Conservation (phyloP, 2,888 invertebrate genomes). For the Venusia cambrica region DNA sequence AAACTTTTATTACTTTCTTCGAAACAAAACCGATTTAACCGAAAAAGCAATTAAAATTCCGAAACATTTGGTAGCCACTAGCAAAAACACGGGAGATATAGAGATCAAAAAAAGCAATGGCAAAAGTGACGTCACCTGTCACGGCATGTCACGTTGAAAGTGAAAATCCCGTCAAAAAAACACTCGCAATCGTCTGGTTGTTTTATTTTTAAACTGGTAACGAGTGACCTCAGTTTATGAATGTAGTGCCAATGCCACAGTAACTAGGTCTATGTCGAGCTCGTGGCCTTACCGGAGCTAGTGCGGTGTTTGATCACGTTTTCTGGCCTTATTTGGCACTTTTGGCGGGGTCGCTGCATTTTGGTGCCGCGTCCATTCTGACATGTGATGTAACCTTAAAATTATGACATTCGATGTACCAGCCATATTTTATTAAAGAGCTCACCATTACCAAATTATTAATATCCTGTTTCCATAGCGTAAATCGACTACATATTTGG, state of each 20-base stretch:
- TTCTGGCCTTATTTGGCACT: conserved; percentile 24
- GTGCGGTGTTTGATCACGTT: conserved; percentile 24
- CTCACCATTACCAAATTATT: too few relatives aligned
- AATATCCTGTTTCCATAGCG: too few relatives aligned
- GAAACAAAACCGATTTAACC: conserved; percentile 11
- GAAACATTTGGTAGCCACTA: conserved; percentile 1
- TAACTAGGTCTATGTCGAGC: conserved; percentile 77
- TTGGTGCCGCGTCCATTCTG: conserved; percentile 28
- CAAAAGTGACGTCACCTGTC: conserved; percentile 12
- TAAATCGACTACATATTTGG: too few relatives aligned
- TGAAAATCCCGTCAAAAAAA: conserved; percentile 45
- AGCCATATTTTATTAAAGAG: too few relatives aligned
- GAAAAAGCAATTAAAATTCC: conserved; percentile 19
- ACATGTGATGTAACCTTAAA: conserved; percentile 17
- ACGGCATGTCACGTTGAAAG: conserved; percentile 17
- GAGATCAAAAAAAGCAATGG: conserved; percentile 11
- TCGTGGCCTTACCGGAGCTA: conserved; percentile 56
- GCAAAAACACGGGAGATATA: conserved; percentile 1
- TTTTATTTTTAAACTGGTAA: conserved; percentile 73
- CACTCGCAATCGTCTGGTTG: conserved; percentile 43
- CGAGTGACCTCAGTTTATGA: conserved; percentile 73
- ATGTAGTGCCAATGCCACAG: conserved; percentile 79
- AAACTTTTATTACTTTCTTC: conserved; percentile 27
- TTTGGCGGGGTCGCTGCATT: conserved; percentile 40
- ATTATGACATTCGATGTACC: too few relatives aligned